These are phyloP conservation scores for Thera obeliscata DNA, from an alignment of 2,888 invertebrate species.

Conservation along the genomic window DNA sequence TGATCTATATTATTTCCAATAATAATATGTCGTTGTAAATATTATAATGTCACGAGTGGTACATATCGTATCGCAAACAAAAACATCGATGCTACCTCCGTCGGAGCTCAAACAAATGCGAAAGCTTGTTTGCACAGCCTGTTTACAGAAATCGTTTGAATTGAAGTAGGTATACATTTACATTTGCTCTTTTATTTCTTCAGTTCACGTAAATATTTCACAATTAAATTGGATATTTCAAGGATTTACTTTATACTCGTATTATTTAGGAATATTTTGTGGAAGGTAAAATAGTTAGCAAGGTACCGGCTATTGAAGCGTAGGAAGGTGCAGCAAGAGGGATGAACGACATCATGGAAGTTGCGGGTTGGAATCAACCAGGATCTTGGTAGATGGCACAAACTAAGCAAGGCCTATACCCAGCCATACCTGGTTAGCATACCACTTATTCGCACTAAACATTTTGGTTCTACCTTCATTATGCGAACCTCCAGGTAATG, in stretches of 20 bases:
- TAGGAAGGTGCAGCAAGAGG: no score
- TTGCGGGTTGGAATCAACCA: no score
- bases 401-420: no score
- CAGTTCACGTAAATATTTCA: background rate
- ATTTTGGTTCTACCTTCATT: no score
- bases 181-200: conserved; percentile 6
- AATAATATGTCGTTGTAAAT: background rate
- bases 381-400: no score
- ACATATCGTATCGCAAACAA: conserved; percentile 8
- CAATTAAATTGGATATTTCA: background rate
- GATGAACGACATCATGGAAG: no score
- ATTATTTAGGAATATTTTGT: background rate
- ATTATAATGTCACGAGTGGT: background rate
- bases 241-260: background rate
- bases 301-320: no score
- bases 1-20: background rate
- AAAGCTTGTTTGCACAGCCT: conserved; percentile 19
- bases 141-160: conserved; percentile 17
- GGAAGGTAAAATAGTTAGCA: no score
- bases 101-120: conserved; percentile 16
- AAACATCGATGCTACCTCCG: conserved; percentile 7
- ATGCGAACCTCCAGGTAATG: no score
- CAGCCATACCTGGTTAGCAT: no score
- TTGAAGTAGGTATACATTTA: background rate
- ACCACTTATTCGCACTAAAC: no score